Base-by-base conservation (phyloP, 2,797 vertebrate genomes). In the Cyprinodon diabolis region DNA sequence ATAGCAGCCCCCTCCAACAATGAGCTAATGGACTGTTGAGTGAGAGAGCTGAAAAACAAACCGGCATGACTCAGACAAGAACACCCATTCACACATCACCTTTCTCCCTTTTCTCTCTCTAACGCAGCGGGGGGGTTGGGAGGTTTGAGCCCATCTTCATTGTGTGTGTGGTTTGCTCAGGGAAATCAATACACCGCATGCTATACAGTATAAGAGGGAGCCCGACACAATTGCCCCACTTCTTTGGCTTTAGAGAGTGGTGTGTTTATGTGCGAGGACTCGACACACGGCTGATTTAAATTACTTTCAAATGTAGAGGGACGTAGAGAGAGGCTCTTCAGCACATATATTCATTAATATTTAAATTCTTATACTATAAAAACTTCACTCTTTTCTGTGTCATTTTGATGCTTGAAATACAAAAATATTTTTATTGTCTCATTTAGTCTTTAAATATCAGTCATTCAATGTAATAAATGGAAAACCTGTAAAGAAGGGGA, bases 21-120 rank as follows among this genome's bases (percentile, higher is more conserved):
- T 84, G 87, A 92, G 86, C 88, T 89, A 92, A 93, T 93, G 92
- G 92, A 90, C 92, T 91, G 84, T 86, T 90, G 88, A 91, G 87
- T 85, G 90, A 90, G 88, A 79, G 84, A 85, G 90, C 90, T 87
- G 87, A 90, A 92, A 91, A 93, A 91, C 88, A 90, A 91, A 91
- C 81, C 86, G 72, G 54, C 83, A 90, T 91, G 90, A 91, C 86
- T 90, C 90, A 90, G 89, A 89, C 85, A 83, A 90, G 85, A 92
- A 86, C 80, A 84, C 80, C 88, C 88, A 83, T 91, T 92, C 90
- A 90, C 87, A 91, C 90, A 90, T 90, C 86, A 87, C 76, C 84
- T 87, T 85, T 89, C 71, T 82, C 75, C 71, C 76, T 10, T 63
- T 71, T 65, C 72, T 66, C 69, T 65, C 45, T 71, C 7, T 71